Evolutionary conservation across 2,113 vertebrate species (phyloP), one percentile per base, ranked within the genome.

Genomic region (Bostrychus sinensis): DNA sequence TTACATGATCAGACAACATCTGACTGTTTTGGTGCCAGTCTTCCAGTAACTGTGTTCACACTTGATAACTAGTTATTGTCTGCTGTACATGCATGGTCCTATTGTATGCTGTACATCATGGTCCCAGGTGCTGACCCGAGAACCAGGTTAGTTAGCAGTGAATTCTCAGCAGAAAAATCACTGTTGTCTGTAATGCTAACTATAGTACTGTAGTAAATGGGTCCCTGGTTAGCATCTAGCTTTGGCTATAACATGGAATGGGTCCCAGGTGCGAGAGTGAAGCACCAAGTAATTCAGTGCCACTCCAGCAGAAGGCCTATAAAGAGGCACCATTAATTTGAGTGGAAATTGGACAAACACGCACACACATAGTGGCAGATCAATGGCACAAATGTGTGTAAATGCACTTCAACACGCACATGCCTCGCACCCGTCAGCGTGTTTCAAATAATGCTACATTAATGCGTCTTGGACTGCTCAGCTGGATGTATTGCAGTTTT

Each of bases 281-380:
- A 86, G 81, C 80, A 88, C 86, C 84, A 70, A 84, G 84, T 89
- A 88, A 90, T 90, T 89, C 87, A 86, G 87, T 81, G 80, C 72
- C 86, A 86, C 89, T 90, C 86, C 62, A 84, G 83, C 87, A 86
- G 81, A 88, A 88, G 89, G 86, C 84, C 84, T 79, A 84, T 86
- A 88, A 90, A 88, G 81, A 84, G 85, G 73, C 78, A 12, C 80
- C 88, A 82, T 88, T 90, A 85, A 88, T 87, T 87, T 87, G 80
- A 86, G 86, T 86, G 85, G 78, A 87, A 85, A 86, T 87, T 88
- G 86, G 80, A 82, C 77, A 84, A 85, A 89, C 82, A 45, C 48
- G 32, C 45, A 43, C 48, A 46, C 60, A 68, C 65, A 45, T 46
- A 34, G 26, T 46, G 59, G 54, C 75, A 59, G 62, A 84, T 85